Percentiles rank a stretch among this genome's conserved stretches.
Evolutionary conservation across 2,113 vertebrate species (phyloP).

Genomic region (Cyanoderma ruficeps): DNA sequence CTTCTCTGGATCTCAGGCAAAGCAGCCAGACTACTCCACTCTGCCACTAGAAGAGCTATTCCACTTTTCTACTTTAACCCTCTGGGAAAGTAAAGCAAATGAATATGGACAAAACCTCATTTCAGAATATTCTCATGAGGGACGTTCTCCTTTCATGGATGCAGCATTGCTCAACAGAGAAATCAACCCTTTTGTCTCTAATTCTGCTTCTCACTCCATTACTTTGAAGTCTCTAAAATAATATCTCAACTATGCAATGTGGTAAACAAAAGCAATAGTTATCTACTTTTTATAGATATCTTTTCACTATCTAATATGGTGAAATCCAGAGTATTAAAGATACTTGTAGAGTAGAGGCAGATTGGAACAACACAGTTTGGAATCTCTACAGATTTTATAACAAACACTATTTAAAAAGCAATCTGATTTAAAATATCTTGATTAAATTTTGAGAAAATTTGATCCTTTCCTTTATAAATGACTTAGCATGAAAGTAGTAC

Average conservation of each 20-base stretch:
- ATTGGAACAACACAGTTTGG: not conserved
- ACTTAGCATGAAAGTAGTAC: not conserved
- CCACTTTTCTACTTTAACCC: not conserved
- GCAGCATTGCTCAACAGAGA: slow-evolving; percentile 20
- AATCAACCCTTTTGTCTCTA: not conserved
- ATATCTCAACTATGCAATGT: not conserved
- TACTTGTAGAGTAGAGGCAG: not conserved
- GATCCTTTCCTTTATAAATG: not conserved
- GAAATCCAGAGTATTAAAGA: not conserved
- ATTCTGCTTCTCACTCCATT: not conserved
- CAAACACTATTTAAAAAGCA: not conserved
- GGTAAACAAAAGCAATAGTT: not conserved
- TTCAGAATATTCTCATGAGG: slow-evolving; percentile 12
- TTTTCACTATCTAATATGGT: not conserved
- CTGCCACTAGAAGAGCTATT: not conserved
- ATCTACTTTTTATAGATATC: not conserved
- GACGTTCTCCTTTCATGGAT: not conserved
- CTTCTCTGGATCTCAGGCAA: not conserved
- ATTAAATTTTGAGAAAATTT: not conserved
- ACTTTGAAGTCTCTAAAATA: slow-evolving; percentile 26
- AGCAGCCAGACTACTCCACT: not conserved
- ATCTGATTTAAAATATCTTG: not conserved
- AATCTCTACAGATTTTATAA: not conserved
- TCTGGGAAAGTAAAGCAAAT: slow-evolving; percentile 29
- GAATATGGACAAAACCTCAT: slow-evolving; percentile 37